phyloP scores from a whole-genome alignment of 1,140 invertebrate species.

The Nixonia krombeini region DNA sequence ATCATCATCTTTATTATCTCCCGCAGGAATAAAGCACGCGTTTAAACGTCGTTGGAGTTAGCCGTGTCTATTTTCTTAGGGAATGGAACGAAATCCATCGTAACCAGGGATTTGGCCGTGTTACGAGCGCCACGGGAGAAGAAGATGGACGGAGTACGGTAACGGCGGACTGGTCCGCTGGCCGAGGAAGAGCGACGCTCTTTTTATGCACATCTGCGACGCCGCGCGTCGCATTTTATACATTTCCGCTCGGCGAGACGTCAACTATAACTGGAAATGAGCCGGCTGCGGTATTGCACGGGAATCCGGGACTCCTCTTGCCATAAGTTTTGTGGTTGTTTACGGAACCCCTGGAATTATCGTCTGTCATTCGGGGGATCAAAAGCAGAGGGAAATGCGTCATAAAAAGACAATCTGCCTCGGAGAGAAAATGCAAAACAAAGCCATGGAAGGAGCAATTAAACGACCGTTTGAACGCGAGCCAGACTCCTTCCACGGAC shows the following conservation, averaged over 20 bases:
- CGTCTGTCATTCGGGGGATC: too few species aligned
- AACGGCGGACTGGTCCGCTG: conserved; percentile 21
- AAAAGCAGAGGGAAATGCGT: too few species aligned
- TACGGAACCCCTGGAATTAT: not conserved
- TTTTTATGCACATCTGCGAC: conserved; percentile 31
- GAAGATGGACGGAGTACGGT: conserved; percentile 12
- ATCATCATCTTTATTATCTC: too few species aligned
- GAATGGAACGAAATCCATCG: conserved; percentile 7
- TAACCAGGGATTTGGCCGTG: conserved; percentile 33
- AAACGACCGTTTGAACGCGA: too few species aligned
- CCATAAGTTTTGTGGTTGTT: too few species aligned
- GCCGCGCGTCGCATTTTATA: conserved; percentile 42
- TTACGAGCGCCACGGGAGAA: conserved; percentile 36
- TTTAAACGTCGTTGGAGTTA: not conserved
- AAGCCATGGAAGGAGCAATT: too few species aligned
- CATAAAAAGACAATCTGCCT: too few species aligned
- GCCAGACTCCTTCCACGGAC: too few species aligned
- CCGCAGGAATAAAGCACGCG: not conserved
- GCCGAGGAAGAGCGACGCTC: conserved; percentile 24
- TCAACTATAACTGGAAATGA: too few species aligned
- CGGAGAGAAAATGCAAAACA: too few species aligned
- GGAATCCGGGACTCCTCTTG: too few species aligned
- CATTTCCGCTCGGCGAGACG: conserved; percentile 51
- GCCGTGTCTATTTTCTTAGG: not conserved
- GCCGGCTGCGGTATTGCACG: too few species aligned